A percentile compares a stretch with the other conserved stretches of the same genome.
Evolutionary conservation across 92 coral and sea anemone species (phyloP).

Genomic region (Porites cylindrica): DNA sequence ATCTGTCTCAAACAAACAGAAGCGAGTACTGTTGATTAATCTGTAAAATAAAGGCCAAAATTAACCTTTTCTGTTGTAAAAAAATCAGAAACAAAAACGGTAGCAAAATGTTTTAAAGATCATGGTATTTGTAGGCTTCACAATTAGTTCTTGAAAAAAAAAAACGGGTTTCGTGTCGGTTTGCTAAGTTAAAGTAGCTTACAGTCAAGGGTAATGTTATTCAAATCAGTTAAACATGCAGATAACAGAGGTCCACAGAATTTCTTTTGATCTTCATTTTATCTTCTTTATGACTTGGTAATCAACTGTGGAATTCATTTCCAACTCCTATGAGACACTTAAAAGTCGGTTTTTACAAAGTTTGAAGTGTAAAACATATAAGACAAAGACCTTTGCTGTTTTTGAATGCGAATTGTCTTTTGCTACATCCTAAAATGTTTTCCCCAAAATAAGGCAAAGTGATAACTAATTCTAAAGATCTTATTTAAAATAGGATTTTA

Average conservation of each 20-base stretch:
- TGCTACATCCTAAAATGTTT: no score
- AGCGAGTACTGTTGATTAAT: slow-evolving; percentile 1
- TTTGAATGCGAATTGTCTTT: no score
- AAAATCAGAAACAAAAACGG: not conserved
- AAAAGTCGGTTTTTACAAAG: no score
- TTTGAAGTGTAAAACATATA: no score
- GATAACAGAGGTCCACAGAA: not conserved
- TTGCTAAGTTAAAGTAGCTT: not conserved
- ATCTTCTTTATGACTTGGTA: not conserved
- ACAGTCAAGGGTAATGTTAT: slow-evolving; percentile 18
- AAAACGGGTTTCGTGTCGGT: not conserved
- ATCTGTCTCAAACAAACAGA: slow-evolving; percentile 20
- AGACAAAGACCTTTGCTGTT: no score
- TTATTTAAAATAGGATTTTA: no score
- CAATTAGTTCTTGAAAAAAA: not conserved
- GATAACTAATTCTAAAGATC: no score
- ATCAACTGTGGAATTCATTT: not conserved
- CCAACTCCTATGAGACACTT: no score
- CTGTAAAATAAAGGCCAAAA: not conserved
- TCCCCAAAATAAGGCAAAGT: no score
- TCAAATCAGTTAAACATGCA: not conserved
- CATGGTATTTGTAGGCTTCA: not conserved
- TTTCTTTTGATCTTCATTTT: not conserved
- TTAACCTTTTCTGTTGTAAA: not conserved
- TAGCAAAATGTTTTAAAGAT: no score